These are phyloP conservation scores for Bombus affinis DNA, from an alignment of 1,140 invertebrate genomes.

Conservation along the genomic window DNA sequence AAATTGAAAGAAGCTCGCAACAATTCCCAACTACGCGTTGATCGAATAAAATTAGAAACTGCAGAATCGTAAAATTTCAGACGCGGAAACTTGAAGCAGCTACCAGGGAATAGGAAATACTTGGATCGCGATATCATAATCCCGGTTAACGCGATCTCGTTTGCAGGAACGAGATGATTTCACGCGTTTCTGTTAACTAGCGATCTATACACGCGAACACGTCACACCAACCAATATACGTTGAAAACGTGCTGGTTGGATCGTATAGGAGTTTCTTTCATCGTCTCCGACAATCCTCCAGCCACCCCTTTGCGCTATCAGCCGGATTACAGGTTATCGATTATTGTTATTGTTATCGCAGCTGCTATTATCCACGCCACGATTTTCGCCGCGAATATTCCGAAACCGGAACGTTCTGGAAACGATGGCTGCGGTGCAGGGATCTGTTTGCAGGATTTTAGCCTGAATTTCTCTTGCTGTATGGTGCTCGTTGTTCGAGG, in stretches of 20 bases:
- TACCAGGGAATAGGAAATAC: neutral
- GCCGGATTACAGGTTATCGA: conserved; percentile 49
- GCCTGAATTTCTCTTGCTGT: neutral
- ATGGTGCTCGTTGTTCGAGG: neutral
- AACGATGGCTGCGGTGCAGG: neutral
- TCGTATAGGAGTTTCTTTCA: neutral
- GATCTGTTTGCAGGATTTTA: neutral
- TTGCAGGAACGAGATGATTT: conserved; percentile 26
- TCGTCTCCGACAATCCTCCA: neutral
- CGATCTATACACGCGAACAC: neutral
- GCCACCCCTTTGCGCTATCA: conserved; percentile 29
- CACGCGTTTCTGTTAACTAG: neutral
- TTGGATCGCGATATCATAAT: conserved; percentile 25
- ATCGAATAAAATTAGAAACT: neutral
- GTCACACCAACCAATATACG: neutral
- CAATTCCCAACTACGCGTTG: neutral
- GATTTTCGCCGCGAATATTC: conserved; percentile 9
- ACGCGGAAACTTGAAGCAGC: neutral
- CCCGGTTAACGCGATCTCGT: conserved; percentile 32
- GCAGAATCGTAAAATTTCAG: neutral
- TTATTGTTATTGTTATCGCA: conserved; percentile 48
- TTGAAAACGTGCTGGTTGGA: neutral
- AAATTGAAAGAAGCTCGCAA: neutral
- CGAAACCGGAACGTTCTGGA: neutral
- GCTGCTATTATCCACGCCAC: conserved; percentile 1